Evolutionary conservation across 2,113 vertebrate genomes (phyloP).

Genomic region (Gila orcuttii): DNA sequence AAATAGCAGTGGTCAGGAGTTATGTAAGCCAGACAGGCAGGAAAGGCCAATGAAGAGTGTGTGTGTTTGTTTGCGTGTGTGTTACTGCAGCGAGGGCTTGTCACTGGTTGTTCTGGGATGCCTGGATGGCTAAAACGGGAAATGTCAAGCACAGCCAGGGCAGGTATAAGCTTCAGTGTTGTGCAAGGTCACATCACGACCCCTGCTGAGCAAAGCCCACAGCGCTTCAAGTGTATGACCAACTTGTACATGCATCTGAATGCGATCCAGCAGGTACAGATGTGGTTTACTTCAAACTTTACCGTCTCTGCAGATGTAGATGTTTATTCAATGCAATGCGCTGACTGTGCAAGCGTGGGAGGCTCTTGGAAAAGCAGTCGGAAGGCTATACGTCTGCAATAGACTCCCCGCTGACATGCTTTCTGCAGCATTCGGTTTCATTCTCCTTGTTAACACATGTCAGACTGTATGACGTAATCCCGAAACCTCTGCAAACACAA

Average conservation of each 20-base stretch:
- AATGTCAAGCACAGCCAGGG: constrained; percentile 38
- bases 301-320: neutral
- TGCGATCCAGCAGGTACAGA: neutral
- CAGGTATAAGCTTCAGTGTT: constrained; percentile 29
- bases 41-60: constrained; percentile 12
- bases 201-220: constrained; percentile 26
- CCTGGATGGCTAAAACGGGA: constrained; percentile 36
- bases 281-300: neutral
- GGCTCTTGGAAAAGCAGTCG: neutral
- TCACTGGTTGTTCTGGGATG: constrained; percentile 22
- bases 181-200: constrained; percentile 42
- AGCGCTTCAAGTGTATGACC: neutral
- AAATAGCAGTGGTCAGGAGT: constrained; percentile 11
- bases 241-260: constrained; percentile 18
- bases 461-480: neutral
- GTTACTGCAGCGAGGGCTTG: constrained; percentile 1
- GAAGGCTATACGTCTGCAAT: neutral
- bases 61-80: constrained; percentile 6
- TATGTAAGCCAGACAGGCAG: constrained; percentile 6
- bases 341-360: neutral
- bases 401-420: neutral
- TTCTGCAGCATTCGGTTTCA: neutral
- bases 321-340: neutral
- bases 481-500: neutral
- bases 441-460: neutral